Evolutionary conservation across 2,113 vertebrate genomes (phyloP).

Genomic region (Apteryx mantelli): DNA sequence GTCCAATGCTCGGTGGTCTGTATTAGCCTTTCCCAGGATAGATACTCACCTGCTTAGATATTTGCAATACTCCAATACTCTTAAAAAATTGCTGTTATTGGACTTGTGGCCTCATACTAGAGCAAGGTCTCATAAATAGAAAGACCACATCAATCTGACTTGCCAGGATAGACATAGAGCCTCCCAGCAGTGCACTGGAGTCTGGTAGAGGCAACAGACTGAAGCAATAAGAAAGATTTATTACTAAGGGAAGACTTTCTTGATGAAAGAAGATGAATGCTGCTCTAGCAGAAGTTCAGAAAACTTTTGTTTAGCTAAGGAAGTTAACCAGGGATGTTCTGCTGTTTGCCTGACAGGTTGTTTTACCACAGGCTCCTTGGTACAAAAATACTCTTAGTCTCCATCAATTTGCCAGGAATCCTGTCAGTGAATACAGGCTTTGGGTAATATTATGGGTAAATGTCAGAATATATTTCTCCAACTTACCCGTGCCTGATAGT

Average conservation of each 20-base stretch:
- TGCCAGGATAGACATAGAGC: not conserved
- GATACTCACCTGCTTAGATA: not conserved
- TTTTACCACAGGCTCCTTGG: not conserved
- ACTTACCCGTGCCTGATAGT: not conserved
- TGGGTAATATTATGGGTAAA: not conserved
- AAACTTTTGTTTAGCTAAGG: not conserved
- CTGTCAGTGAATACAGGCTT: not conserved
- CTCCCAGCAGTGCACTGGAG: rapidly evolving
- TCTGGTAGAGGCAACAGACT: not conserved
- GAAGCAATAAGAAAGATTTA: not conserved
- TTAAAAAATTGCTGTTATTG: not conserved
- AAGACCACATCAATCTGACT: not conserved
- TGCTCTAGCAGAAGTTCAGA: not conserved
- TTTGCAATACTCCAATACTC: not conserved
- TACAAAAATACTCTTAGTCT: not conserved
- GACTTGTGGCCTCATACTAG: not conserved
- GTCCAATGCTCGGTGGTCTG: not conserved
- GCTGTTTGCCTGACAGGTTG: not conserved
- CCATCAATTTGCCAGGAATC: not conserved
- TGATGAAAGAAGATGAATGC: not conserved
- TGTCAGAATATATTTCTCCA: not conserved
- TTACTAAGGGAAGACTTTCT: not conserved
- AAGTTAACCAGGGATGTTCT: not conserved
- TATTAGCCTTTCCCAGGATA: not conserved
- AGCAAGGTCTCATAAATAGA: not conserved